Evolutionary conservation across 1,140 invertebrate genomes (phyloP), one percentile per base, ranked within the genome.

Genomic region (Ooceraea biroi): DNA sequence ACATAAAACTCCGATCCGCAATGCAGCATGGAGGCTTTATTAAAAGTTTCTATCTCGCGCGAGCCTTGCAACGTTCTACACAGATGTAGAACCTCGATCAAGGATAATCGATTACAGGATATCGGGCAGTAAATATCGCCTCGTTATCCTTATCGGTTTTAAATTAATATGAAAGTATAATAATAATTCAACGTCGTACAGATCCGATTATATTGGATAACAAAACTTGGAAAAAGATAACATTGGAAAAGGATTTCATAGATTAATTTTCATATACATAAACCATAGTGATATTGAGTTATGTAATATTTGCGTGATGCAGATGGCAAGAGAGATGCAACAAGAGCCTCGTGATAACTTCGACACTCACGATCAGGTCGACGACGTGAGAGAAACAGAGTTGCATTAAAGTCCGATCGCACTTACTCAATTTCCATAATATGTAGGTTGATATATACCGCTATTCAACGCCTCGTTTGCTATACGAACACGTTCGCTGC

Each of bases 1-100:
- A 66, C 27, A 66, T 77, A 77, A 76, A 76, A 77, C 60, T 77
- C 10, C 19, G 36, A 27, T 36, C 60, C 74, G 74, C 74, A 77
- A 66, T 77, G 74, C 74, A 77, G 74, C 74, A 27, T 10, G 27
- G 11, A 14, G 50, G 61, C 46, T 77, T 77, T 66, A 77, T 66
- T 66, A 77, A 77, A 77, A 66, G 61, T 77, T 77, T 77, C 66
- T 44, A 77, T 55, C 30, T 10, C 36, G 48, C 14, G 46, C 36
- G 36, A 36, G 36, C 2, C 66, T 66, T 25, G 46, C 46, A 41
- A 41, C 61, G 48, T 52, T 65, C 27, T 17, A n/a, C 30, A 1
- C 65, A 50, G 27, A 65, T 50, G 3, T 19, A 10, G 19, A 36
- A 58, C 17, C 36, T 77, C 58, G 58, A 19, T 52, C 60, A 77